These are phyloP conservation scores for Tragelaphus eurycerus DNA, from an alignment of 2,797 vertebrate genomes.

Conservation along the genomic window DNA sequence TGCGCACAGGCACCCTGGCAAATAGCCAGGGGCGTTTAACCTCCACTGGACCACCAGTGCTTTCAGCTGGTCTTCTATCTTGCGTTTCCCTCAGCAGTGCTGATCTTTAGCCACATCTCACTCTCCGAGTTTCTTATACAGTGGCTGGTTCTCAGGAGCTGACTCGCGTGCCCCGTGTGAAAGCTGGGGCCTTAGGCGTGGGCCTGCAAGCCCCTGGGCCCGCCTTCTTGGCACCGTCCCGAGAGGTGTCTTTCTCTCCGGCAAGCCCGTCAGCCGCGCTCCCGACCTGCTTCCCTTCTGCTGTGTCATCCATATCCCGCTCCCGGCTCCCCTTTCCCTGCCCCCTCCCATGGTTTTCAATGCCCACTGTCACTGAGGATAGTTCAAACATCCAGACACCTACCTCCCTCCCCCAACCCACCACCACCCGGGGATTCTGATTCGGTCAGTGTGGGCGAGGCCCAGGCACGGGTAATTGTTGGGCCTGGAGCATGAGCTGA, in stretches of 20 bases:
- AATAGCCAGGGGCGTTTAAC: neutral
- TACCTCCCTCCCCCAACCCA: too few species aligned
- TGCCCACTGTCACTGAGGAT: neutral
- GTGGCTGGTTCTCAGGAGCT: neutral
- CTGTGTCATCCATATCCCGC: neutral
- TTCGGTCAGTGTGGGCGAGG: neutral
- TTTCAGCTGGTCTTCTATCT: neutral
- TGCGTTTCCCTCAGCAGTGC: neutral
- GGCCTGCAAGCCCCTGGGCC: neutral
- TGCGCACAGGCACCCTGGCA: neutral
- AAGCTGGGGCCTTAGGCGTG: neutral
- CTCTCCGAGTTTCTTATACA: neutral
- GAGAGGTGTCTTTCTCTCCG: neutral
- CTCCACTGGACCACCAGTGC: fast-evolving
- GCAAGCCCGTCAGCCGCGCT: neutral
- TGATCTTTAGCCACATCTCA: neutral
- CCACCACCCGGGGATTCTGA: neutral
- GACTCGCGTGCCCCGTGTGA: neutral
- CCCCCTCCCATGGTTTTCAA: neutral
- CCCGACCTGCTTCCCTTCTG: neutral
- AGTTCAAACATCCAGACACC: neutral
- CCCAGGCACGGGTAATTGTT: neutral
- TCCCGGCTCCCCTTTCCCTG: neutral
- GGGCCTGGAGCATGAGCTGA: neutral
- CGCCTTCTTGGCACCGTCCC: neutral